Conservation (phyloP, 2,888 invertebrate species). For the Apomyelois bistriatella region DNA sequence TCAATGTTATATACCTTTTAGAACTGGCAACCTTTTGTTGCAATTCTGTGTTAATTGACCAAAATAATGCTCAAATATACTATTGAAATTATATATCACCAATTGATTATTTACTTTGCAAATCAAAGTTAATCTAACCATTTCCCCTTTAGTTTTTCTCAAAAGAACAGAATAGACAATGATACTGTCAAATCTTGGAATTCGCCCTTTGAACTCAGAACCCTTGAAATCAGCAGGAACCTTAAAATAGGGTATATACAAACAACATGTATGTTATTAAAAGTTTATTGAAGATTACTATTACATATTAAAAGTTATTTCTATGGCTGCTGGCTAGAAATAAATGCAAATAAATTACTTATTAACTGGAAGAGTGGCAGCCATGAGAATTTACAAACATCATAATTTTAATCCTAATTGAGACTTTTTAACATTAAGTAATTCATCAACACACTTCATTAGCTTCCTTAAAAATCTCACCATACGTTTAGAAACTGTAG, state of each 20-base stretch:
- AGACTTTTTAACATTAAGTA: neutral
- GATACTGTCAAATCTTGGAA: no score
- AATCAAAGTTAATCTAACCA: no score
- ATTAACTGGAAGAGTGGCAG: conserved; percentile 29
- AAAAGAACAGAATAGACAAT: no score
- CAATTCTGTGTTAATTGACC: neutral
- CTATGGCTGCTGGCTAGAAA: conserved; percentile 27
- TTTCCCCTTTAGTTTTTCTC: no score
- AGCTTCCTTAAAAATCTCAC: neutral
- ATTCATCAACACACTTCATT: neutral
- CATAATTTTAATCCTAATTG: conserved; percentile 5
- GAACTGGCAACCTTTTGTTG: neutral
- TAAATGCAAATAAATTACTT: conserved; percentile 32
- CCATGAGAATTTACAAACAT: conserved; percentile 13
- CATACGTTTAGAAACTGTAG: neutral
- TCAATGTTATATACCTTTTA: neutral
- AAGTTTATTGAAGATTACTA: conserved; percentile 40
- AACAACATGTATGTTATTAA: conserved; percentile 25
- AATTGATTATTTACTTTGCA: no score
- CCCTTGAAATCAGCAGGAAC: no score
- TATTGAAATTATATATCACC: no score
- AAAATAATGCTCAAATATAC: conserved; percentile 5
- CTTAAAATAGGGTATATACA: conserved; percentile 1
- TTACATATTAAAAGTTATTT: conserved; percentile 36
- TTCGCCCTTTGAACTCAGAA: no score